These are phyloP conservation scores for Rhizomys pruinosus DNA, from an alignment of 2,113 vertebrate species.

Conservation along the genomic window DNA sequence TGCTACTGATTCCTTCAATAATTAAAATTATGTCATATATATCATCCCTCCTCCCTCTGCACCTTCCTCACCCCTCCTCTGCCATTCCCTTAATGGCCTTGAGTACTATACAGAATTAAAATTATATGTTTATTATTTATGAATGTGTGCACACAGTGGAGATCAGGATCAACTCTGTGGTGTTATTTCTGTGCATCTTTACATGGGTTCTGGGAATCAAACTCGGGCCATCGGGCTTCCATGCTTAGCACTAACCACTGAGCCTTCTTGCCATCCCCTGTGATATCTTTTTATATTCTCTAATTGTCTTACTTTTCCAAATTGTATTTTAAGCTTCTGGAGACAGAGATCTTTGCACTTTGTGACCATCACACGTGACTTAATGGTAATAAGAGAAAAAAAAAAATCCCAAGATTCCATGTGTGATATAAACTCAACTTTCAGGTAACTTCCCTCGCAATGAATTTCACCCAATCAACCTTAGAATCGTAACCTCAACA, in stretches of 20 bases:
- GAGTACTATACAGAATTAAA: not conserved
- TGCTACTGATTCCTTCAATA: not conserved
- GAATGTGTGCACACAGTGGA: not conserved
- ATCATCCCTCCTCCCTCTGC: not conserved
- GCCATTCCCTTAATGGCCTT: not conserved
- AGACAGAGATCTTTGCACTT: not conserved
- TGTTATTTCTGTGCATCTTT: not conserved
- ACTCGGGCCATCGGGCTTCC: not conserved
- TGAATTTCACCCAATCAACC: not conserved
- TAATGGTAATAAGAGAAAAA: constrained; percentile 5
- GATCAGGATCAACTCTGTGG: too few species aligned
- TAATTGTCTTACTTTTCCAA: not conserved
- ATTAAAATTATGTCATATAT: not conserved
- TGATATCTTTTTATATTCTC: not conserved
- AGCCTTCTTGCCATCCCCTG: not conserved
- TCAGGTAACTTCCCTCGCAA: not conserved
- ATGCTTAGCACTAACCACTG: not conserved
- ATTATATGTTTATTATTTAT: not conserved
- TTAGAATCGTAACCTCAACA: not conserved
- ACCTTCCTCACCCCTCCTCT: not conserved
- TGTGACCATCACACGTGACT: not conserved
- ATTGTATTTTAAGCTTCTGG: constrained; percentile 33
- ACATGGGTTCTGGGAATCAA: not conserved
- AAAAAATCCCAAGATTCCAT: not conserved
- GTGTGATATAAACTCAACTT: not conserved